Evolutionary conservation across 2,113 vertebrate species (phyloP).

Genomic region (Ctenodactylus gundi): DNA sequence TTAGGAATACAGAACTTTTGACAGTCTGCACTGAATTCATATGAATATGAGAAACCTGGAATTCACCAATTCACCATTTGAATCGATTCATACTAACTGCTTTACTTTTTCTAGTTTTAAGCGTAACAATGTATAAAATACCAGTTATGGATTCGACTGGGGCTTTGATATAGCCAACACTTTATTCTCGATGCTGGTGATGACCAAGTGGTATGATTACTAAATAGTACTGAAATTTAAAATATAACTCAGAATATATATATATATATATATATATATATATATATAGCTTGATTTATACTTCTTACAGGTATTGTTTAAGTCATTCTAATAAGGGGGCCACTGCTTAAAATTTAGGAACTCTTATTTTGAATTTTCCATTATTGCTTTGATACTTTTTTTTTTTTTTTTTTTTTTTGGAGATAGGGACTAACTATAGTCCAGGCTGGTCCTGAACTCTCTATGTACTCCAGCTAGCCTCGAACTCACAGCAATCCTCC

Average conservation of each 20-base stretch:
- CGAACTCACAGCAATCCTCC: too few relatives aligned
- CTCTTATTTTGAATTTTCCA: not conserved
- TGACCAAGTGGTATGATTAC: not conserved
- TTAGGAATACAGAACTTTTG: not conserved
- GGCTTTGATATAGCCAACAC: not conserved
- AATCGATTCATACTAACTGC: not conserved
- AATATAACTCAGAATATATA: not conserved
- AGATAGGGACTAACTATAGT: too few relatives aligned
- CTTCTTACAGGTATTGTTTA: too few relatives aligned
- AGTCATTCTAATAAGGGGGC: not conserved
- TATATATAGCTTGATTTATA: too few relatives aligned
- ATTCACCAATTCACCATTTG: not conserved
- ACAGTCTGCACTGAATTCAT: not conserved
- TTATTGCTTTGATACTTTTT: not conserved
- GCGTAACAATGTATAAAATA: not conserved
- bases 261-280: too few relatives aligned
- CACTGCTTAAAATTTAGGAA: not conserved
- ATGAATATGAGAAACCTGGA: not conserved
- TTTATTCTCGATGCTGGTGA: not conserved
- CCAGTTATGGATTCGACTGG: not conserved
- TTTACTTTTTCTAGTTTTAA: constrained; percentile 6
- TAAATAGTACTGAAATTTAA: not conserved
- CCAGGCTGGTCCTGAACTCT: too few relatives aligned
- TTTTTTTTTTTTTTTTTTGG: too few relatives aligned
- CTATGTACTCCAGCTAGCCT: too few relatives aligned